These are phyloP conservation scores for Limnodromus scolopaceus DNA, from an alignment of 2,797 vertebrate genomes.

Conservation along the genomic window DNA sequence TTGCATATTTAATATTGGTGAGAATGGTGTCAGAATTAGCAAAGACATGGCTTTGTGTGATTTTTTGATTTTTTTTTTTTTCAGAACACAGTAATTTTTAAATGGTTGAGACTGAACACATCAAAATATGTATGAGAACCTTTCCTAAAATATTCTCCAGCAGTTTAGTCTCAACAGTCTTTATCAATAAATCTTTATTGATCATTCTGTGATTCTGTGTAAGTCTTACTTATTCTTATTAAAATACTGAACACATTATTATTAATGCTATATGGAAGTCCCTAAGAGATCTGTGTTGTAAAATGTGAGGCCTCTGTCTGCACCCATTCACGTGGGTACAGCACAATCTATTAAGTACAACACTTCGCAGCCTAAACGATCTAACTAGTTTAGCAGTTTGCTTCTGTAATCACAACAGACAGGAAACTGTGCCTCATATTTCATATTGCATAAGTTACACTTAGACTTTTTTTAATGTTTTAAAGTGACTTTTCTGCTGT, in stretches of 20 bases:
- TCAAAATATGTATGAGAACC: not conserved
- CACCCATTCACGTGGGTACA: not conserved
- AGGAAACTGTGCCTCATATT: not conserved
- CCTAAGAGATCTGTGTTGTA: not conserved
- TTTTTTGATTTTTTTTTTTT: not conserved
- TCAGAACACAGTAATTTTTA: not conserved
- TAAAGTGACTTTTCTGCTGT: not conserved
- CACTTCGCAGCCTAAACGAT: not conserved
- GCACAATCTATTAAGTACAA: not conserved
- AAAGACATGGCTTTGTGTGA: not conserved
- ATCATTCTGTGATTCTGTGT: no score
- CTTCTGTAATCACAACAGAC: not conserved
- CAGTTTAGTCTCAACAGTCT: not conserved
- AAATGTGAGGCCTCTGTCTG: not conserved
- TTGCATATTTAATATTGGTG: not conserved
- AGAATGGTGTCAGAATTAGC: not conserved
- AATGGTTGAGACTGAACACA: not conserved
- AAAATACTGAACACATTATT: not conserved
- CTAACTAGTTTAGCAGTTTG: not conserved
- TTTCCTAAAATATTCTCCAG: not conserved
- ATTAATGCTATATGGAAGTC: not conserved
- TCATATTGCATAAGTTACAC: not conserved
- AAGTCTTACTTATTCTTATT: not conserved
- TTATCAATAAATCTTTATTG: not conserved
- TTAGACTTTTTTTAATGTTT: not conserved